A percentile compares a stretch with the other conserved stretches of the same genome.
Evolutionary conservation across 2,113 vertebrate species (phyloP).

Genomic region (Irena cyanogastra): DNA sequence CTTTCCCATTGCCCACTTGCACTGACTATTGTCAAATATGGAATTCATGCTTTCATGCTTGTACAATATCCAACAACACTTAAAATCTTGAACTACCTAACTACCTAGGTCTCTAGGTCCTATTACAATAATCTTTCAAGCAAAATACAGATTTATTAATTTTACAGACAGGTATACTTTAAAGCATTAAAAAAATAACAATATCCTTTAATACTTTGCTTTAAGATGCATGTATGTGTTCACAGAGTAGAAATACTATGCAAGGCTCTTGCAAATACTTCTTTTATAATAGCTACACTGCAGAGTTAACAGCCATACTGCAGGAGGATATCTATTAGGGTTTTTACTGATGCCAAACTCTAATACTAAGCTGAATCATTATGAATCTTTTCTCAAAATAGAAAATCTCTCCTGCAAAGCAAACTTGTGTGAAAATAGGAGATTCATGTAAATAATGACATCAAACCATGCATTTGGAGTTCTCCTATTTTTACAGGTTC

Average conservation of each 20-base stretch:
- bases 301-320: not conserved
- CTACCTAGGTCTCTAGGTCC: not conserved
- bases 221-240: not conserved
- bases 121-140: not conserved
- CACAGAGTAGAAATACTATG: not conserved
- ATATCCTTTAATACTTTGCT: not conserved
- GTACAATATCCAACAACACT: not conserved
- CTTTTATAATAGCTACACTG: not conserved
- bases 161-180: not conserved
- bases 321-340: not conserved
- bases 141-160: not conserved
- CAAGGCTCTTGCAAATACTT: not conserved
- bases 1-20: not conserved
- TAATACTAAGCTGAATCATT: not conserved
- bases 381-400: not conserved
- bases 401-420: not conserved
- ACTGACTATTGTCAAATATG: not conserved
- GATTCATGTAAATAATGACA: not conserved
- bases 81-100: not conserved
- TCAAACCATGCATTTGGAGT: not conserved
- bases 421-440: not conserved
- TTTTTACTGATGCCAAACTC: not conserved
- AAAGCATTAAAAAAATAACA: not conserved
- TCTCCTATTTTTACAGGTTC: not conserved
- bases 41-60: not conserved